Conservation (phyloP, 2,888 invertebrate genomes). For the Dasypolia templi region DNA sequence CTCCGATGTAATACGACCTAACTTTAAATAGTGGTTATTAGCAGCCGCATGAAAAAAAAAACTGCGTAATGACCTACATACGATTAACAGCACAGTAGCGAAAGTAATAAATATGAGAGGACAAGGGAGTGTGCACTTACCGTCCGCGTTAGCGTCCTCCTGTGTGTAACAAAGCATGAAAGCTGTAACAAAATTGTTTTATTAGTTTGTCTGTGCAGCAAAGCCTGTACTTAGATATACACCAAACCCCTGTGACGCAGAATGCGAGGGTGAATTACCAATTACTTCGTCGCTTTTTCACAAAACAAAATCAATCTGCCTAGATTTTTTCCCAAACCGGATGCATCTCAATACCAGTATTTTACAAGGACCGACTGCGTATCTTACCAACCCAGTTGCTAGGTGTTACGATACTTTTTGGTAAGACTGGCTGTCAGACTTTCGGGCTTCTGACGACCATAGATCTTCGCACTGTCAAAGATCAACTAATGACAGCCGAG, state of each 20-base stretch:
- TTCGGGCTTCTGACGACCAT: too few relatives aligned
- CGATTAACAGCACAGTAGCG: slow-evolving; percentile 84
- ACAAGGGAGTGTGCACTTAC: slow-evolving; percentile 90
- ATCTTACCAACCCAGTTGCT: too few relatives aligned
- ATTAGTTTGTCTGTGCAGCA: slow-evolving; percentile 72
- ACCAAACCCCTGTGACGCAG: slow-evolving; percentile 59
- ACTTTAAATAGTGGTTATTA: slow-evolving; percentile 82
- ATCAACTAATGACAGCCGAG: too few relatives aligned
- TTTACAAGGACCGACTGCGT: too few relatives aligned
- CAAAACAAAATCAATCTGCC: slow-evolving; percentile 13
- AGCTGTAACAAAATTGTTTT: slow-evolving; percentile 93
- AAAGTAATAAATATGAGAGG: slow-evolving; percentile 71
- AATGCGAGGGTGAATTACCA: slow-evolving; percentile 48
- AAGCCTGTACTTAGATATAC: slow-evolving; percentile 57
- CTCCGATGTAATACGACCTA: slow-evolving; percentile 79
- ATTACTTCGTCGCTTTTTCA: slow-evolving; percentile 33
- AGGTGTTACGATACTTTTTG: too few relatives aligned
- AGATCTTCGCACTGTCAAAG: too few relatives aligned
- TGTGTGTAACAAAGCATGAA: slow-evolving; percentile 98
- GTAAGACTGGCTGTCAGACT: too few relatives aligned
- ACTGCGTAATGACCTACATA: slow-evolving; percentile 84
- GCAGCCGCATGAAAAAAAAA: slow-evolving; percentile 84
- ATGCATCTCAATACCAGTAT: too few relatives aligned
- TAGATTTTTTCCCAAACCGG: too few relatives aligned
- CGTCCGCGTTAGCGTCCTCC: slow-evolving; percentile 97